Conservation (phyloP, 2,888 invertebrate species). For the Meiosimyza decipiens region DNA sequence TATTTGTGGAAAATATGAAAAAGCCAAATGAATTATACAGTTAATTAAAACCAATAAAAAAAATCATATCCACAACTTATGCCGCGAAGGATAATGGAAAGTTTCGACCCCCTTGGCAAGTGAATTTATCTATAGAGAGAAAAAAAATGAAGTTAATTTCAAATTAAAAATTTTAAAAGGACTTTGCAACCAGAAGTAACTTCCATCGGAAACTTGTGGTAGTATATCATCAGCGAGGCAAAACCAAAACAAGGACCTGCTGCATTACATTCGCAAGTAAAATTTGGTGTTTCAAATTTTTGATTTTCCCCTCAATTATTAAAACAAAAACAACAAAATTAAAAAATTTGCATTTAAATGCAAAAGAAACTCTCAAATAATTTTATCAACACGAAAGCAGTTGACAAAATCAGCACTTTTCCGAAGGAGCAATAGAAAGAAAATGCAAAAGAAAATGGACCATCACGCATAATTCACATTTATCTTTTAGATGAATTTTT, state of each 20-base stretch:
- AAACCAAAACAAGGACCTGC: background rate
- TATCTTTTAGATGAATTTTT: constrained; percentile 50
- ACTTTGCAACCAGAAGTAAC: constrained; percentile 6
- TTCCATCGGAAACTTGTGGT: constrained; percentile 12
- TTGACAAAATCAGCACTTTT: constrained; percentile 63
- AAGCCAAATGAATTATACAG: no score
- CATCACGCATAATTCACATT: constrained; percentile 60
- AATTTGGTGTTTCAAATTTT: background rate
- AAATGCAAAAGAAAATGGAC: constrained; percentile 53
- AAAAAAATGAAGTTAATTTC: no score
- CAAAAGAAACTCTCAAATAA: constrained; percentile 44
- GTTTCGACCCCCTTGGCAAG: no score
- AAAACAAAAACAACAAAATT: constrained; percentile 63
- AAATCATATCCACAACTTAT: no score
- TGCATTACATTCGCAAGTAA: background rate
- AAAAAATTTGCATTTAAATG: constrained; percentile 64
- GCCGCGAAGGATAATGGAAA: no score
- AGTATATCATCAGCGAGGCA: constrained; percentile 29
- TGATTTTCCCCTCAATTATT: constrained; percentile 41
- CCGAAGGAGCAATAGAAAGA: constrained; percentile 13
- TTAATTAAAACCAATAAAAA: no score
- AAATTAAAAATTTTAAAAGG: constrained; percentile 16
- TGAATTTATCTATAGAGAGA: no score
- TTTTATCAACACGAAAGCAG: constrained; percentile 49
- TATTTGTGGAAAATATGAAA: background rate